Conservation (phyloP, 2,797 vertebrate species). For the Anguilla pacifica region DNA sequence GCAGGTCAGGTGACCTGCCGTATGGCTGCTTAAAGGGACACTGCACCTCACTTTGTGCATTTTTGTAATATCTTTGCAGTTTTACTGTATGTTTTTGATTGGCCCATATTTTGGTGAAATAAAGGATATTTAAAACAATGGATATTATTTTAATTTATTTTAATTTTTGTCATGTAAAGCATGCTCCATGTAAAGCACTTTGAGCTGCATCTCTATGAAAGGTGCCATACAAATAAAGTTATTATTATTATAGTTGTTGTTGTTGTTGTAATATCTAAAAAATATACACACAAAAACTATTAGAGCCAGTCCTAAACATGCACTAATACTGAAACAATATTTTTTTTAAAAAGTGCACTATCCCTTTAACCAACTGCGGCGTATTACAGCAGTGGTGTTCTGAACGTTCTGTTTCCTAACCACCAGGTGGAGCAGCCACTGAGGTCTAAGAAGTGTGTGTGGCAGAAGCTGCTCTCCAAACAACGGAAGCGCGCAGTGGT, state of each 20-base stretch:
- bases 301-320: background rate
- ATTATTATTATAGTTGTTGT: too few species aligned
- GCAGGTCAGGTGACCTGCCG: slow-evolving; percentile 75
- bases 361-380: background rate
- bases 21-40: background rate
- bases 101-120: too few species aligned
- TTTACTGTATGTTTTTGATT: too few species aligned
- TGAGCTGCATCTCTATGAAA: too few species aligned
- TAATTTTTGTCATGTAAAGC: too few species aligned
- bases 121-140: too few species aligned
- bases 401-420: background rate
- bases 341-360: background rate
- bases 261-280: background rate
- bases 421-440: slow-evolving; percentile 93
- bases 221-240: too few species aligned
- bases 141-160: too few species aligned
- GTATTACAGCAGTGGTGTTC: background rate
- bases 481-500: slow-evolving; percentile 98
- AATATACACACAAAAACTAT: background rate
- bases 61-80: too few species aligned
- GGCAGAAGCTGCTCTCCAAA: slow-evolving; percentile 97
- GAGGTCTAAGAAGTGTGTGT: slow-evolving; percentile 97
- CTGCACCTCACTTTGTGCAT: background rate
- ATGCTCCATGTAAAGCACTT: too few species aligned
- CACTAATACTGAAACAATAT: background rate